Percentiles rank a stretch among this genome's conserved stretches.
Evolutionary conservation across 2,888 invertebrate species (phyloP).

Genomic region (Brachyptera risi): DNA sequence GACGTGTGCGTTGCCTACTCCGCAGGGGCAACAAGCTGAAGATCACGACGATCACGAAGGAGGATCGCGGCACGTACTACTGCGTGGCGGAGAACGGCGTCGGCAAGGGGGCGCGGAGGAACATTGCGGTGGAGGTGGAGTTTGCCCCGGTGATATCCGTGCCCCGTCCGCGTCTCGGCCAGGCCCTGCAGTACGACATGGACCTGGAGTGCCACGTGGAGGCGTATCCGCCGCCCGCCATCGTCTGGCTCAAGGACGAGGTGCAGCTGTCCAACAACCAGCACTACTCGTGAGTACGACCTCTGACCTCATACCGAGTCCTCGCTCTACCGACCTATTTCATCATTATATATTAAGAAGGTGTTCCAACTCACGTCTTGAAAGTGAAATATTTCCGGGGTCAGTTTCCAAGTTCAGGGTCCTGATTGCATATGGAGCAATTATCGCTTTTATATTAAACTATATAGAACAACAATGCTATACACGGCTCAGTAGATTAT

Average conservation of each 20-base stretch:
- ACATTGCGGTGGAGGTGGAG: slow-evolving; percentile 87
- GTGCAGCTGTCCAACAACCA: slow-evolving; percentile 81
- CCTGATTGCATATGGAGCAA: too few relatives aligned
- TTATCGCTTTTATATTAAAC: too few relatives aligned
- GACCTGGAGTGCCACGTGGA: slow-evolving; percentile 92
- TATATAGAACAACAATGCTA: too few relatives aligned
- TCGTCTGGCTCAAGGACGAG: slow-evolving; percentile 83
- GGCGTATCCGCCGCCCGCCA: slow-evolving; percentile 91
- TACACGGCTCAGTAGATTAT: too few relatives aligned
- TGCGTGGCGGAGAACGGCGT: slow-evolving; percentile 90
- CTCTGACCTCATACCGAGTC: too few relatives aligned
- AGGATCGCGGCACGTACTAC: slow-evolving; percentile 89
- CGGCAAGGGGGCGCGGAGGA: slow-evolving; percentile 63
- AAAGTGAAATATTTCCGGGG: too few relatives aligned
- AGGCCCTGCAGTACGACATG: slow-evolving; percentile 91
- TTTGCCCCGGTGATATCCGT: slow-evolving; percentile 84
- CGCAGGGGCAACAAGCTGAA: slow-evolving; percentile 77
- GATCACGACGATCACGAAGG: slow-evolving; percentile 73
- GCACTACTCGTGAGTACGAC: slow-evolving; percentile 62
- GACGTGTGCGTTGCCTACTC: too few relatives aligned
- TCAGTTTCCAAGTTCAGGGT: too few relatives aligned
- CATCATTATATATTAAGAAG: too few relatives aligned
- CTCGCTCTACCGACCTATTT: too few relatives aligned
- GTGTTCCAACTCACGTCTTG: too few relatives aligned
- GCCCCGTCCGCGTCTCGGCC: slow-evolving; percentile 75